These are phyloP conservation scores for Drosophila suboccidentalis DNA, from an alignment of 2,888 invertebrate species.

Conservation along the genomic window DNA sequence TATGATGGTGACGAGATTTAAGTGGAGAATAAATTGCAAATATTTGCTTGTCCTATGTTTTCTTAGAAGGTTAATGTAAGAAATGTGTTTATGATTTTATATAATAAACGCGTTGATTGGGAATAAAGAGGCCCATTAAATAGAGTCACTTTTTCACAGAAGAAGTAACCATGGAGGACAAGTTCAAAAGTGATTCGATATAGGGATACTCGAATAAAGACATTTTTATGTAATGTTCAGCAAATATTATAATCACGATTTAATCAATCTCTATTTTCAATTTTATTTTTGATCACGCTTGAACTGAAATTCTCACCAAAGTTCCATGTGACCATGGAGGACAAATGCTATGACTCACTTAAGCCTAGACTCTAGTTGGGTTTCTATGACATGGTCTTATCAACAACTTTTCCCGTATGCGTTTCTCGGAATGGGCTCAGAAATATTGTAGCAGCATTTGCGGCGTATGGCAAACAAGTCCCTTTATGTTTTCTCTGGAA, in stretches of 20 bases:
- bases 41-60: neutral
- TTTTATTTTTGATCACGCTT: neutral
- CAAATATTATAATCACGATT: too few relatives aligned
- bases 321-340: constrained; percentile 6
- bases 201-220: too few relatives aligned
- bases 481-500: constrained; percentile 54
- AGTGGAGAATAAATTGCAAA: neutral
- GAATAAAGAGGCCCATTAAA: too few relatives aligned
- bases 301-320: neutral
- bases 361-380: constrained; percentile 4
- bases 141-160: too few relatives aligned
- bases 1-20: neutral
- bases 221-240: too few relatives aligned
- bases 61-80: too few relatives aligned
- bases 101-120: too few relatives aligned
- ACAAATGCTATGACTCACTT: constrained; percentile 9
- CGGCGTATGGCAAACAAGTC: constrained; percentile 62
- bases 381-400: constrained; percentile 13
- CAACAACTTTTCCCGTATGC: neutral
- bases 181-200: too few relatives aligned
- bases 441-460: constrained; percentile 50
- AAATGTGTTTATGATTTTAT: too few relatives aligned
- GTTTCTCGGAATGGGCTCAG: neutral
- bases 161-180: too few relatives aligned
- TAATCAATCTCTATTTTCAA: too few relatives aligned